phyloP scores from a whole-genome alignment of 1,140 invertebrate species.

The Neodiprion fabricii region DNA sequence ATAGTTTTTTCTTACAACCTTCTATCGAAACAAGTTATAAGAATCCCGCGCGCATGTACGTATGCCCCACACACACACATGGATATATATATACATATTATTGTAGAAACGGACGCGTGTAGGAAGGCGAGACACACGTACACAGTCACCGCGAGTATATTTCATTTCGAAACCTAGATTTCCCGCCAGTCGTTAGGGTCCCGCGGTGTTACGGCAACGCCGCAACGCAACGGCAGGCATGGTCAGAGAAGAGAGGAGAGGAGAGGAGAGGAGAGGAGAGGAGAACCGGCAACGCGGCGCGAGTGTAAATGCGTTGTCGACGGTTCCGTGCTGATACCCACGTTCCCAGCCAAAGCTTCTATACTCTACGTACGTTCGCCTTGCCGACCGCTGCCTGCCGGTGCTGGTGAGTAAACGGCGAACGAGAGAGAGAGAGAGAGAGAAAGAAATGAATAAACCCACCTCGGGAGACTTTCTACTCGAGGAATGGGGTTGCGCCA shows the following conservation, averaged over 20 bases:
- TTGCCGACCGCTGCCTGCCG: constrained; percentile 24
- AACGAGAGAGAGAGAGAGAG: no score
- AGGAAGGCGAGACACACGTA: no score
- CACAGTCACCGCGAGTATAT: not conserved
- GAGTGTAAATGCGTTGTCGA: constrained; percentile 53
- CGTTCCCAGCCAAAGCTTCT: constrained; percentile 47
- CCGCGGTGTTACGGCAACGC: constrained; percentile 42
- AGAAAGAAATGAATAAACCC: no score
- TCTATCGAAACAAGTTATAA: no score
- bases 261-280: constrained; percentile 40
- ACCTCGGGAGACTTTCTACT: not conserved
- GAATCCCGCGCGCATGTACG: no score
- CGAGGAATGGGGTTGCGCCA: not conserved
- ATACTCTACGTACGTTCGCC: constrained; percentile 19
- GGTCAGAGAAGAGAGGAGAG: constrained; percentile 19
- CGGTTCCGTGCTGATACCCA: constrained; percentile 64
- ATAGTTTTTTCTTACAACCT: no score
- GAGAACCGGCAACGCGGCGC: constrained; percentile 58
- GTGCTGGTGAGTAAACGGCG: not conserved
- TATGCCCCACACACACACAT: no score
- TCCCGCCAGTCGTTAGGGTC: constrained; percentile 50
- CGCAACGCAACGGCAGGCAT: constrained; percentile 15
- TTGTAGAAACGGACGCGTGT: no score
- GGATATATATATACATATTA: no score
- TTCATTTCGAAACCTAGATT: constrained; percentile 45